Evolutionary conservation across 2,797 vertebrate genomes (phyloP).

Genomic region (Enteromius fasciolatus): DNA sequence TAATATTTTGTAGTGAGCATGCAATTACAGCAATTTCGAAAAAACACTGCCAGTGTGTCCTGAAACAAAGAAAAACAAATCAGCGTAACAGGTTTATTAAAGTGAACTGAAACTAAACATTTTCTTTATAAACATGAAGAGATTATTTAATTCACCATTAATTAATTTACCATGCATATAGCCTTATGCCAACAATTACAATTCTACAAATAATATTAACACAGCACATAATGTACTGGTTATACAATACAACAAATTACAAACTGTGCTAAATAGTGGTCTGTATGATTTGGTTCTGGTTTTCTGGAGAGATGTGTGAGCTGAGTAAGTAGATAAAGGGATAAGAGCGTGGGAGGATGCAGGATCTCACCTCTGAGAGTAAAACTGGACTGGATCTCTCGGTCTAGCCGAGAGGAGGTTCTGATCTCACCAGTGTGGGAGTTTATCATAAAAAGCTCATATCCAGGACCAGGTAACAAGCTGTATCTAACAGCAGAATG

Average conservation of each 20-base stretch:
- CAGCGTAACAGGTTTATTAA: background rate
- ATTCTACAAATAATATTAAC: background rate
- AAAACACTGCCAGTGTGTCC: background rate
- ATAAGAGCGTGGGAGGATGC: background rate
- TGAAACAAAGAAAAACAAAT: background rate
- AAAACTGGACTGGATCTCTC: conserved; percentile 83
- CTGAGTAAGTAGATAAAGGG: background rate
- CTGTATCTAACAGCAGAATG: conserved; percentile 77
- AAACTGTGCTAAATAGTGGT: background rate
- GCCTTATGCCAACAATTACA: background rate
- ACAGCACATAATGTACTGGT: background rate
- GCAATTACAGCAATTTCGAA: background rate
- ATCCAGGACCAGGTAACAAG: conserved; percentile 81
- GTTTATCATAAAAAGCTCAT: conserved; percentile 85
- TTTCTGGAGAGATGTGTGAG: conserved; percentile 4
- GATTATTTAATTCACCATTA: background rate
- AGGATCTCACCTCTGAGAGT: conserved; percentile 81
- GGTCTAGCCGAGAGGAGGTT: conserved; percentile 81
- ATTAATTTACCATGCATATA: conserved; percentile 58
- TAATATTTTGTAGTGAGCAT: conserved; percentile 13
- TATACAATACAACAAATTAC: background rate
- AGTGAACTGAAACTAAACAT: background rate
- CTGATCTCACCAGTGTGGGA: conserved; percentile 81
- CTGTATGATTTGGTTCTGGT: background rate
- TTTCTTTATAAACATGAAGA: background rate